These are phyloP conservation scores for Colossoma macropomum DNA, from an alignment of 2,113 vertebrate species.

Conservation along the genomic window DNA sequence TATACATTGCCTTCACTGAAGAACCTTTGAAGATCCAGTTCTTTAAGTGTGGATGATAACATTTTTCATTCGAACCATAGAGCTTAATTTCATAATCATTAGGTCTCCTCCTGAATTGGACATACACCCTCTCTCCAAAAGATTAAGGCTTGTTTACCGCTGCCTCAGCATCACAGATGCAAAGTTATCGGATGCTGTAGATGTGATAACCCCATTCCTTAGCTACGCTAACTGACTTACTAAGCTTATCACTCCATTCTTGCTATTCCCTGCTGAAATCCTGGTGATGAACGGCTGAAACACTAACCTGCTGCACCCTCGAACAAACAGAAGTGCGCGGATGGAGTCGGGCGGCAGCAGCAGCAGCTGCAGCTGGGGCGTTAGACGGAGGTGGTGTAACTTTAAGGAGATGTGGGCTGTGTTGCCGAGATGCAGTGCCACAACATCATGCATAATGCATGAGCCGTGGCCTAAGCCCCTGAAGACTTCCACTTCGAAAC, in stretches of 20 bases:
- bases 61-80: too few relatives aligned
- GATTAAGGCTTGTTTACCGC: too few relatives aligned
- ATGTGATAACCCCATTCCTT: not conserved
- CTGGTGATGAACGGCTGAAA: not conserved
- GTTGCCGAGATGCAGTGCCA: conserved; percentile 76
- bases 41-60: too few relatives aligned
- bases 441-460: conserved; percentile 80
- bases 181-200: not conserved
- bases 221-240: too few relatives aligned
- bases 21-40: too few relatives aligned
- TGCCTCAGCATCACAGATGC: too few relatives aligned
- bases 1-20: too few relatives aligned
- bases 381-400: conserved; percentile 65
- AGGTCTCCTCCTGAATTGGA: too few relatives aligned
- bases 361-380: not conserved
- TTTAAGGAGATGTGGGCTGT: conserved; percentile 72
- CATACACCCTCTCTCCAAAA: too few relatives aligned
- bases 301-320: conserved; percentile 10
- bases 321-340: not conserved
- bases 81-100: too few relatives aligned
- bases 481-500: conserved; percentile 70
- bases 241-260: not conserved
- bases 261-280: not conserved
- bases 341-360: not conserved
- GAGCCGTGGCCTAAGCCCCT: conserved; percentile 69